A percentile compares a stretch with the other conserved stretches of the same genome.
These are phyloP conservation scores for Lophotis ruficrista DNA, from an alignment of 2,113 vertebrate species.

Conservation along the genomic window DNA sequence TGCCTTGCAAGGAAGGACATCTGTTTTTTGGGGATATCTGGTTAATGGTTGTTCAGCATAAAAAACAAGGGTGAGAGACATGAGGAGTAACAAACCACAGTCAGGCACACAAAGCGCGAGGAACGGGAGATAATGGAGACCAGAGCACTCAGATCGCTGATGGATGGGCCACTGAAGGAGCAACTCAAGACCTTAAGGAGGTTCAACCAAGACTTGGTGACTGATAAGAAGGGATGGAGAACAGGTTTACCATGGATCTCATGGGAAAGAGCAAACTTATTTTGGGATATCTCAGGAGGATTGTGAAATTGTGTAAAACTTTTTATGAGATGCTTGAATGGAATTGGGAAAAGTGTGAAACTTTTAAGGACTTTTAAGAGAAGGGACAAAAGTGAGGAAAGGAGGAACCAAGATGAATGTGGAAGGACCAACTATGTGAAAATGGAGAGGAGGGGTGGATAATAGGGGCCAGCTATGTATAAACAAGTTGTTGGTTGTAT, in stretches of 20 bases:
- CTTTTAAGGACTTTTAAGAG: not conserved
- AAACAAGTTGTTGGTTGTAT: not conserved
- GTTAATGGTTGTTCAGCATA: not conserved
- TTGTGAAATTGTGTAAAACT: not conserved
- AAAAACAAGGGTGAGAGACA: not conserved
- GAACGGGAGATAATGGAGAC: not conserved
- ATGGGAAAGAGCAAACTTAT: not conserved
- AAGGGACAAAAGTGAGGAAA: not conserved
- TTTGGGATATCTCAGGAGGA: not conserved
- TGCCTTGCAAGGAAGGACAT: not conserved
- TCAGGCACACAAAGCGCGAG: not conserved
- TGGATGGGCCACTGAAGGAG: not conserved
- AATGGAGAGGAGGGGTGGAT: not conserved
- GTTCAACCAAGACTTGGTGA: not conserved
- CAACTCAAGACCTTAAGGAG: not conserved
- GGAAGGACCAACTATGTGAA: not conserved
- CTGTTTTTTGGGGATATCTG: not conserved
- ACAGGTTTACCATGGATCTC: not conserved
- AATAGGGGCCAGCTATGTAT: not conserved
- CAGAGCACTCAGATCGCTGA: not conserved
- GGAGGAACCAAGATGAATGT: not conserved
- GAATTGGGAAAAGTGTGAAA: not conserved
- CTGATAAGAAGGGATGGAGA: not conserved
- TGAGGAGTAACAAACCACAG: not conserved
- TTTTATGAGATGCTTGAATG: not conserved